Evolutionary conservation across 2,797 vertebrate genomes (phyloP).

Genomic region (Sphaeramia orbicularis): DNA sequence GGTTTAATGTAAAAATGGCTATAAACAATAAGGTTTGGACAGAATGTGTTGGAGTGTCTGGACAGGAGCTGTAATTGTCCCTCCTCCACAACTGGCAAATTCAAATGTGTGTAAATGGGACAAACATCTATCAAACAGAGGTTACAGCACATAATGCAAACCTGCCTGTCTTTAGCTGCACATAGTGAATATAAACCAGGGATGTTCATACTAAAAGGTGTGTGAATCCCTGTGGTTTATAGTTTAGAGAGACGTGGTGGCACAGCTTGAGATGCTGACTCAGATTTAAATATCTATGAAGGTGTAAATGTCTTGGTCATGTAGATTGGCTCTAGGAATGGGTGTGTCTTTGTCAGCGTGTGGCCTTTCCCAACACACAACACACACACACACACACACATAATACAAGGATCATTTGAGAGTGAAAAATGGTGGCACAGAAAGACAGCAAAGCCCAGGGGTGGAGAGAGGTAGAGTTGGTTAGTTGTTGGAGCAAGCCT

Average conservation of each 20-base stretch:
- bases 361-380: conserved; percentile 48
- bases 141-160: not conserved
- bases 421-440: conserved; percentile 74
- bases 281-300: conserved; percentile 61
- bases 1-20: conserved; percentile 40
- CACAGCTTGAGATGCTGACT: conserved; percentile 25
- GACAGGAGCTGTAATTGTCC: conserved; percentile 36
- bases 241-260: conserved; percentile 2
- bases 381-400: conserved; percentile 6
- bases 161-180: conserved; percentile 8
- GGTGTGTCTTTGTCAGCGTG: conserved; percentile 64
- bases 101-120: conserved; percentile 54
- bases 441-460: conserved; percentile 64
- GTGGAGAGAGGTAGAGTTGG: conserved; percentile 73
- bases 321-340: conserved; percentile 47
- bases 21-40: conserved; percentile 19
- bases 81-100: conserved; percentile 30
- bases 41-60: conserved; percentile 11
- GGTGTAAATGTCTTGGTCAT: conserved; percentile 67
- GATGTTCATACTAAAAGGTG: not conserved
- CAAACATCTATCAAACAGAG: conserved; percentile 27
- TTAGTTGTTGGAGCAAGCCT: conserved; percentile 76
- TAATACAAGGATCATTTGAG: conserved; percentile 73
- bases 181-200: too few relatives aligned
- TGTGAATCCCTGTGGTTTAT: conserved; percentile 23